These are phyloP conservation scores for Megalopta genalis DNA, from an alignment of 1,140 invertebrate species.

Conservation along the genomic window DNA sequence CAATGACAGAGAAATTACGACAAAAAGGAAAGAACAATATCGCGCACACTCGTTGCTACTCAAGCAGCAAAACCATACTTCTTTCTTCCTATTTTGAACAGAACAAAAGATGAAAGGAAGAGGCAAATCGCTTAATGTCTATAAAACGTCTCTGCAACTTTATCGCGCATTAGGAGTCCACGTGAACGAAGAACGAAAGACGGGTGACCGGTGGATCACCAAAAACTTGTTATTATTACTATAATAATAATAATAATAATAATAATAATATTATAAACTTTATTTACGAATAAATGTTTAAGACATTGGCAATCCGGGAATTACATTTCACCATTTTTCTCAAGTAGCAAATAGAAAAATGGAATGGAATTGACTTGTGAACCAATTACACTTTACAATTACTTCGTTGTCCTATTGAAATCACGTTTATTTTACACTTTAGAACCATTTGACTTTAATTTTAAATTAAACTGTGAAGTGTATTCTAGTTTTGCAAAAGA, in stretches of 20 bases:
- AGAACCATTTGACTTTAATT: no score
- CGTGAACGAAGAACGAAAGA: neutral
- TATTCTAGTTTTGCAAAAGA: no score
- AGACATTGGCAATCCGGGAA: slow-evolving; percentile 9
- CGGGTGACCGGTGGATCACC: slow-evolving; percentile 10
- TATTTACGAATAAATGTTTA: slow-evolving; percentile 57
- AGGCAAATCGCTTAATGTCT: slow-evolving; percentile 36
- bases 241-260: slow-evolving; percentile 19
- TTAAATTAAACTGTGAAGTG: no score
- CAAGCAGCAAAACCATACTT: slow-evolving; percentile 25
- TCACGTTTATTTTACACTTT: no score
- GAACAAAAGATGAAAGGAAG: slow-evolving; percentile 8
- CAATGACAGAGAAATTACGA: slow-evolving; percentile 20
- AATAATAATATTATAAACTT: slow-evolving; percentile 39
- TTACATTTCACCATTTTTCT: neutral
- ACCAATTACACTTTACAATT: no score
- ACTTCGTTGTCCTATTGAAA: no score
- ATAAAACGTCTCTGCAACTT: slow-evolving; percentile 40
- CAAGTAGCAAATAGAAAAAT: no score
- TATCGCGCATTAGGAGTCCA: slow-evolving; percentile 40
- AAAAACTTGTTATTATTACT: slow-evolving; percentile 46
- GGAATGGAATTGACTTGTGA: no score
- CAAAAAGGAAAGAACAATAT: neutral
- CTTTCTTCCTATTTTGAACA: slow-evolving; percentile 9
- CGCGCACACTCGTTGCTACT: slow-evolving; percentile 22